Percentiles rank a stretch among this genome's conserved stretches.
Conservation (phyloP, 2,888 invertebrate species). For the Julus scandinavius region DNA sequence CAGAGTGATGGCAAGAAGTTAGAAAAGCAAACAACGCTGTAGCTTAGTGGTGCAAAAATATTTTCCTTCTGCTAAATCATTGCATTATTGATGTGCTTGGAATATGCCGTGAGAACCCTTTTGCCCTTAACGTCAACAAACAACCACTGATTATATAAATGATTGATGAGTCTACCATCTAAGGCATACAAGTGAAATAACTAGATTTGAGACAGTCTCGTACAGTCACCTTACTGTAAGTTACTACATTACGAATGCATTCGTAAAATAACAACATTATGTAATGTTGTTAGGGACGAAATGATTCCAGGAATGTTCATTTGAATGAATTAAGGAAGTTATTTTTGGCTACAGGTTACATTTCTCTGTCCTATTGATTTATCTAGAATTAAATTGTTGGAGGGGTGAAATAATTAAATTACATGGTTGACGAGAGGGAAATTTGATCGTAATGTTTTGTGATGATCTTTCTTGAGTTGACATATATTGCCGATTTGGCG, state of each 20-base stretch:
- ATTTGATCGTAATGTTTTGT: no score
- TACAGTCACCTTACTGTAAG: background rate
- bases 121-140: background rate
- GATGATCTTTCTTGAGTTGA: no score
- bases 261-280: background rate
- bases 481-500: no score
- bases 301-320: background rate
- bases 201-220: background rate
- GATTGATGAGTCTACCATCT: background rate
- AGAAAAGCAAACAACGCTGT: background rate
- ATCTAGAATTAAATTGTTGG: no score
- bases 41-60: background rate
- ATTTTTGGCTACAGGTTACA: background rate
- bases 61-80: background rate
- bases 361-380: background rate
- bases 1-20: background rate
- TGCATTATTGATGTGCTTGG: background rate
- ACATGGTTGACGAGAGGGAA: no score
- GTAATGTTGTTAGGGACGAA: background rate
- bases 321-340: background rate
- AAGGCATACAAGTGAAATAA: background rate
- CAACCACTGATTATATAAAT: background rate
- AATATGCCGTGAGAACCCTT: background rate
- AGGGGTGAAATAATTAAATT: no score
- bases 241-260: background rate